Evolutionary conservation across 1,140 invertebrate genomes (phyloP), one percentile per base, ranked within the genome.

Genomic region (Drosophila repletoides): DNA sequence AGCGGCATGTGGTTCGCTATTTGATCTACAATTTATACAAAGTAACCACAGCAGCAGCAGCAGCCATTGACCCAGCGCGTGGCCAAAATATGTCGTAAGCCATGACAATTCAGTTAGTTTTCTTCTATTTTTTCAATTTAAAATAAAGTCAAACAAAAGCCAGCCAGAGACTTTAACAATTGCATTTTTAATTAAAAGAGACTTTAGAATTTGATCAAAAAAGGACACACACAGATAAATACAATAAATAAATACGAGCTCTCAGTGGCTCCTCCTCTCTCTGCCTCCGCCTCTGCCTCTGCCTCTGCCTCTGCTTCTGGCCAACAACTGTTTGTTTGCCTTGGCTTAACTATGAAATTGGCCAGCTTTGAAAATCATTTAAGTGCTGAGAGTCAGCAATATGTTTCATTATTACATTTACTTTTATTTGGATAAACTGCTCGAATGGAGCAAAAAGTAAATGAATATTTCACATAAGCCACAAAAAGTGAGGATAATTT

Each of bases 181-280:
- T 59, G 61, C 45, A 64, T 84, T 84, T 83, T 79, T 84, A 84
- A 83, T 84, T 77, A 77, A 84, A 83, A 67, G 41, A 31, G 40
- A 46, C 58, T 61, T 43, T 66, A 17, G 10, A n/a, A 49, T 38
- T 51, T 51, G 36, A 60, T 40, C 28, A n/a, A 48, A 53, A 21
- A 34, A 6, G 12, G 4, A 45, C 3, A 34, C 41, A 51, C 9
- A 48, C 45, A 53, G 17, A 58, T 10, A 60, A 5, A 56, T 14
- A 49, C 5, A 29, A 55, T 22, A 52, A 33, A 33, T 48, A 24
- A 15, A 41, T 56, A 24, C 29, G 10, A n/a, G 36, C 38, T 22
- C n/a, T 6, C 2, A 14, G 7, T 15, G 22, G 24, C 43, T 26
- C 5, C 15, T 29, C 7, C 17, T 45, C 15, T 52, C 12, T 59